These are phyloP conservation scores for Rhyacophila evoluta DNA, from an alignment of 2,888 invertebrate species.

Conservation along the genomic window DNA sequence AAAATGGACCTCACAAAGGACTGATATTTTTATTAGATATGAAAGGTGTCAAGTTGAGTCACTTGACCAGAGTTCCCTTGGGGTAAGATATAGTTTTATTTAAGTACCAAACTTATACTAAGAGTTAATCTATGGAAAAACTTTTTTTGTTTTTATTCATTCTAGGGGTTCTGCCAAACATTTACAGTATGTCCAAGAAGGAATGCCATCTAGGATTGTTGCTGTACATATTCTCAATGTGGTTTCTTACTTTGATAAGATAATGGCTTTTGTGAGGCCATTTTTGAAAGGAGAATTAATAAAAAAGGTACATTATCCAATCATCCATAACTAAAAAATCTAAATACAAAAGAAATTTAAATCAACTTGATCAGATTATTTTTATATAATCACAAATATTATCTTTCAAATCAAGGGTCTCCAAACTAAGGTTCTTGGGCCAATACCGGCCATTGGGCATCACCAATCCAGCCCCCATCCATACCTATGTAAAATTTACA, in stretches of 20 bases:
- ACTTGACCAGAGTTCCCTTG: constrained; percentile 72
- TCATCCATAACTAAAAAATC: too few relatives aligned
- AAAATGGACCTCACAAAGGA: constrained; percentile 68
- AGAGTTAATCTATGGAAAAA: too few relatives aligned
- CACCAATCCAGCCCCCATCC: too few relatives aligned
- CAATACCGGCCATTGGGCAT: too few relatives aligned
- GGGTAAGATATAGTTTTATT: constrained; percentile 61
- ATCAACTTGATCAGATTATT: too few relatives aligned
- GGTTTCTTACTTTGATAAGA: constrained; percentile 70
- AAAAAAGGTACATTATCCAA: constrained; percentile 67
- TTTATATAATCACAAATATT: too few relatives aligned
- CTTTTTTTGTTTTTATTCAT: too few relatives aligned
- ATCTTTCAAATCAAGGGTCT: too few relatives aligned
- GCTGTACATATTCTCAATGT: constrained; percentile 77
- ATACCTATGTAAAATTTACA: too few relatives aligned
- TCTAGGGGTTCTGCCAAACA: constrained; percentile 71
- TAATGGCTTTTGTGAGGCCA: constrained; percentile 70
- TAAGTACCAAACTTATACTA: too few relatives aligned
- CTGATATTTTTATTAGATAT: constrained; percentile 78
- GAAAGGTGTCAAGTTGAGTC: constrained; percentile 73
- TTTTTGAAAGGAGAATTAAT: constrained; percentile 72
- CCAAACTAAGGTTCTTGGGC: too few relatives aligned
- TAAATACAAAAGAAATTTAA: too few relatives aligned
- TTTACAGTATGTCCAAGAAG: constrained; percentile 78
- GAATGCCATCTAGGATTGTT: constrained; percentile 74